phyloP scores from a whole-genome alignment of 2,113 vertebrate species.

The Addax nasomaculatus region DNA sequence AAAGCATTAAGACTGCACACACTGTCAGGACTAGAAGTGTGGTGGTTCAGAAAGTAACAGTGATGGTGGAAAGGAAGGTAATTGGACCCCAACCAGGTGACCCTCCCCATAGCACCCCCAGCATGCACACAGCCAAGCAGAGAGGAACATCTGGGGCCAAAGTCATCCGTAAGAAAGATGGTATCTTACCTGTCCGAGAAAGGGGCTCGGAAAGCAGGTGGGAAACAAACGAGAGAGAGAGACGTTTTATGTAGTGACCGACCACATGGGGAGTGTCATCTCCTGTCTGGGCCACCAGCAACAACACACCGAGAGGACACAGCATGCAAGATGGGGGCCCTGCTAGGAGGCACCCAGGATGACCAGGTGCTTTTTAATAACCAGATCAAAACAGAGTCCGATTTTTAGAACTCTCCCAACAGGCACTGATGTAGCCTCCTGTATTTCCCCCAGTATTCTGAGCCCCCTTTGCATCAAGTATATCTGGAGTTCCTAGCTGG shows the following conservation, averaged over 20 bases:
- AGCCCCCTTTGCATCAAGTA: neutral
- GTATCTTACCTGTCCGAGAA: constrained; percentile 76
- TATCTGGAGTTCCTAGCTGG: neutral
- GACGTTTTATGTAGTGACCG: constrained; percentile 54
- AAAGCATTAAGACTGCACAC: neutral
- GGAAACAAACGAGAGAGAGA: constrained; percentile 75
- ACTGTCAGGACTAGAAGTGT: neutral
- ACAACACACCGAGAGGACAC: rapidly evolving
- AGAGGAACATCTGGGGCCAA: neutral
- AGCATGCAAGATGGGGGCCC: neutral
- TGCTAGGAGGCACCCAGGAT: rapidly evolving
- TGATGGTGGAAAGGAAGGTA: neutral
- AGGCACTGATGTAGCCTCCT: neutral
- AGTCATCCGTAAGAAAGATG: neutral
- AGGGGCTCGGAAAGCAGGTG: constrained; percentile 69
- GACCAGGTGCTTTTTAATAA: neutral
- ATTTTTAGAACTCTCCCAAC: neutral
- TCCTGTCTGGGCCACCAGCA: neutral
- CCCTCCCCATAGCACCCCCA: neutral
- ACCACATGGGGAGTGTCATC: neutral
- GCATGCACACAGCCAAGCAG: constrained; percentile 60
- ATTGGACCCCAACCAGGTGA: neutral
- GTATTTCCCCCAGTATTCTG: too few relatives aligned
- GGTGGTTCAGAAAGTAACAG: neutral
- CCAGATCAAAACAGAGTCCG: neutral